Evolutionary conservation across 2,888 invertebrate genomes (phyloP), one percentile per base, ranked within the genome.

Genomic region (Sesia apiformis): DNA sequence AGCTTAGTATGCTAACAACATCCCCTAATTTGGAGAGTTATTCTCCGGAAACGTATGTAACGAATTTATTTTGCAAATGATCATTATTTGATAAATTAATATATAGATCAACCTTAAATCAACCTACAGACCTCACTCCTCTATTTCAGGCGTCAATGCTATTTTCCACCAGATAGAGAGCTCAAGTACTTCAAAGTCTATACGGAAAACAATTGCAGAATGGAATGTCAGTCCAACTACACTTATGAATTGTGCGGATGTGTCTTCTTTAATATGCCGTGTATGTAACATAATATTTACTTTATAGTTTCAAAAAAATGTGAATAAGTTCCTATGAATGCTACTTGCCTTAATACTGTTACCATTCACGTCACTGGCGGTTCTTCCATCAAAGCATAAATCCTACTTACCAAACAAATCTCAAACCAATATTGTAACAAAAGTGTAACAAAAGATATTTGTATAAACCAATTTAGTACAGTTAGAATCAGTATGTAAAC

Each of bases 201-300:
- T 51, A 57, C 59, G 0, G 55, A 52, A 8, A 55, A 51, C 50
- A 60, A 60, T 43, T 60, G 60, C 50, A 42, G 56, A 39, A 49
- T 57, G 4, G 60, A 60, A 51, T 60, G 60, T 40, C 49, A 54
- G 4, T 55, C 60, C 4, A 53, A 54, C n/a, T 58, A 53, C 8
- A 60, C 60, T 4, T 56, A 55, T 38, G 40, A 51, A 39, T 40
- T 40, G n/a, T 60, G 60, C 46, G 38, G 40, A 0, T 60, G 60
- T 39, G 59, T 60, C 3, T 56, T 53, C 53, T 60, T 50, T 6
- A 51, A 60, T 50, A 60, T 60, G 60, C 60, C 60, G 7, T 58
- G 60, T 59, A 39, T 56, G 60, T 57, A 38, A 7, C 7, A 4
- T 43, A 6, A 5, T 7, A 43, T 43, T 43, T 23, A 2, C 23